Conservation (phyloP, 2,888 invertebrate species). For the Poecilus cupreus region DNA sequence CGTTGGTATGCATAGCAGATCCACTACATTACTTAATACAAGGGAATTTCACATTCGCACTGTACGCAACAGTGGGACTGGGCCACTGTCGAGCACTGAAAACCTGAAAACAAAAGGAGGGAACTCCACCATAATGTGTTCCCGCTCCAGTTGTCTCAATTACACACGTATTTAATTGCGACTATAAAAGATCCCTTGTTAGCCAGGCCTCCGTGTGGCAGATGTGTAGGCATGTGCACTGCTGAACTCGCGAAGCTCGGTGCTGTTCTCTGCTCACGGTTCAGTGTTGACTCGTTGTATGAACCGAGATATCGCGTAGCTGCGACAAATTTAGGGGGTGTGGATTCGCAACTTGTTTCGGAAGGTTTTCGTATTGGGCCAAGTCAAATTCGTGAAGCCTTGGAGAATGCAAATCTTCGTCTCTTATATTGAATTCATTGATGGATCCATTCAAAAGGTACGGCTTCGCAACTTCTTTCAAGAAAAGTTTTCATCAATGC, state of each 20-base stretch:
- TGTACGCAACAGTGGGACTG: no score
- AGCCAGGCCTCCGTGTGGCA: conserved; percentile 39
- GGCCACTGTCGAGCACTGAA: conserved; percentile 1
- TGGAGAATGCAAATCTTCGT: no score
- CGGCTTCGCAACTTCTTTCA: no score
- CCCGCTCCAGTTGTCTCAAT: conserved; percentile 59
- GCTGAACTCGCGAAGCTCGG: background rate
- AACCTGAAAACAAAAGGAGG: conserved; percentile 44
- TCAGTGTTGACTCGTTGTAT: conserved; percentile 34
- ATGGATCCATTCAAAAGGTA: no score
- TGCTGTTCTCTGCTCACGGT: no score
- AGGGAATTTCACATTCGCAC: conserved; percentile 14
- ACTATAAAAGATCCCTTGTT: conserved; percentile 59
- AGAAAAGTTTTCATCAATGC: no score
- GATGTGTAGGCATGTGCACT: conserved; percentile 23
- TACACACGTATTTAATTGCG: conserved; percentile 61
- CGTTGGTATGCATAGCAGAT: conserved; percentile 26
- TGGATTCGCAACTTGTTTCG: no score
- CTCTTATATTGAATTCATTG: no score
- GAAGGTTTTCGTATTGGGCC: no score
- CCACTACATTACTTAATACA: background rate
- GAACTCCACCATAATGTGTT: conserved; percentile 44
- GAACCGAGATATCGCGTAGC: conserved; percentile 3
- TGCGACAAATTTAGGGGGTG: no score
- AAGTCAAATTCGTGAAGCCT: no score